Conservation (phyloP, 2,888 invertebrate genomes). For the Agrilus cyanescens region DNA sequence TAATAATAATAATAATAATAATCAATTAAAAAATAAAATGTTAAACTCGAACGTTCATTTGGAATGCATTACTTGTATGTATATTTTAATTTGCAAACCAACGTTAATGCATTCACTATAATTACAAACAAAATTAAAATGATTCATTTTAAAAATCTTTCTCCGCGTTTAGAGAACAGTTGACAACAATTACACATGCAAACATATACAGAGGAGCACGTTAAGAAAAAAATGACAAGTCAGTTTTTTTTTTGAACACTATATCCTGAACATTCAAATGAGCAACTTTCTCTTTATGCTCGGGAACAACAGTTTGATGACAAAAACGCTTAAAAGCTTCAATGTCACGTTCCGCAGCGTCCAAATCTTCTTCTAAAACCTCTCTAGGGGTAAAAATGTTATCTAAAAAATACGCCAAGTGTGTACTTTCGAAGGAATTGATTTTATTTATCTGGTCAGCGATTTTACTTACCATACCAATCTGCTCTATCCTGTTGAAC, state of each 20-base stretch:
- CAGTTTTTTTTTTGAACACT: conserved; percentile 48
- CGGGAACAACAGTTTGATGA: conserved; percentile 68
- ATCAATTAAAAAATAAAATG: too few species aligned
- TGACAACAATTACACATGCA: not conserved
- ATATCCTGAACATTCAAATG: conserved; percentile 72
- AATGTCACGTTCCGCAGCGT: conserved; percentile 68
- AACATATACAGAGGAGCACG: not conserved
- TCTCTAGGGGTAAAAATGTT: conserved; percentile 75
- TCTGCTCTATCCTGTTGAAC: conserved; percentile 30
- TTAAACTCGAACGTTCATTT: too few species aligned
- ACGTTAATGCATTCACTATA: too few species aligned
- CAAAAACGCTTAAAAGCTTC: conserved; percentile 83
- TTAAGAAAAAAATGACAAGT: too few species aligned
- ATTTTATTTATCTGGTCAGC: not conserved
- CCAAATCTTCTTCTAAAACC: conserved; percentile 67
- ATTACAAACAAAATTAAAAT: too few species aligned
- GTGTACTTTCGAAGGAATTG: conserved; percentile 2
- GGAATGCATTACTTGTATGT: too few species aligned
- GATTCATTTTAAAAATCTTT: too few species aligned
- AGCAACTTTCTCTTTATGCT: conserved; percentile 60
- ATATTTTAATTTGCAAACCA: too few species aligned
- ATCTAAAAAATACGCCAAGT: conserved; percentile 26
- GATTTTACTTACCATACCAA: conserved; percentile 29
- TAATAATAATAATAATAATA: too few species aligned
- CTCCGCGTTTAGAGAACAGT: not conserved